These are phyloP conservation scores for Ia io DNA, from an alignment of 2,113 vertebrate genomes.

Conservation along the genomic window DNA sequence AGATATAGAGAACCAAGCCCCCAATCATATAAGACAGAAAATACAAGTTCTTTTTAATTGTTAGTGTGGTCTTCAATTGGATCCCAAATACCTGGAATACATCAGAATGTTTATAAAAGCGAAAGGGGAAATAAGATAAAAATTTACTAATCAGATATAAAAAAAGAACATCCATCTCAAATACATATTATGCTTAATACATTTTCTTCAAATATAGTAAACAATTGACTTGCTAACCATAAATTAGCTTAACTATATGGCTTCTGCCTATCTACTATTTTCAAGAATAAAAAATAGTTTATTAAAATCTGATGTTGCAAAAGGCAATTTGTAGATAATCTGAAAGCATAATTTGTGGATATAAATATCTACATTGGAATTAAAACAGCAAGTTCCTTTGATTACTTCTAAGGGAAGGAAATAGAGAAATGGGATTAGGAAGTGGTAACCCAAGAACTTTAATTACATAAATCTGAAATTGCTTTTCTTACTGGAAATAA, in stretches of 20 bases:
- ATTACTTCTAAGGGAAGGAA: neutral
- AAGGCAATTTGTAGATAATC: neutral
- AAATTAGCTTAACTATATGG: neutral
- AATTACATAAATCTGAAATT: neutral
- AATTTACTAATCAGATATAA: neutral
- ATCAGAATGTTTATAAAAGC: neutral
- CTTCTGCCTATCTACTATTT: neutral
- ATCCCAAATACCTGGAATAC: neutral
- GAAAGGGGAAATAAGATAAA: neutral
- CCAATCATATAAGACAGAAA: neutral
- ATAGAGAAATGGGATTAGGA: neutral
- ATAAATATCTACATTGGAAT: neutral
- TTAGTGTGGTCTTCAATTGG: neutral
- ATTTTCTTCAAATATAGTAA: neutral
- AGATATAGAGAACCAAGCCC: neutral
- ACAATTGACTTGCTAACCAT: neutral
- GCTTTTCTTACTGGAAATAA: neutral
- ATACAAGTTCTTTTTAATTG: neutral
- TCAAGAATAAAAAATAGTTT: neutral
- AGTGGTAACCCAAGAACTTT: neutral
- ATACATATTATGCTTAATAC: neutral
- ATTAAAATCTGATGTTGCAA: neutral
- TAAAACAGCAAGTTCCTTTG: neutral
- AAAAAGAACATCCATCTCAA: conserved; percentile 27
- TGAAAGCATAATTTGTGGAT: neutral